A percentile compares a stretch with the other conserved stretches of the same genome.
Evolutionary conservation across 2,113 vertebrate genomes (phyloP).

Genomic region (Zosterops lateralis): DNA sequence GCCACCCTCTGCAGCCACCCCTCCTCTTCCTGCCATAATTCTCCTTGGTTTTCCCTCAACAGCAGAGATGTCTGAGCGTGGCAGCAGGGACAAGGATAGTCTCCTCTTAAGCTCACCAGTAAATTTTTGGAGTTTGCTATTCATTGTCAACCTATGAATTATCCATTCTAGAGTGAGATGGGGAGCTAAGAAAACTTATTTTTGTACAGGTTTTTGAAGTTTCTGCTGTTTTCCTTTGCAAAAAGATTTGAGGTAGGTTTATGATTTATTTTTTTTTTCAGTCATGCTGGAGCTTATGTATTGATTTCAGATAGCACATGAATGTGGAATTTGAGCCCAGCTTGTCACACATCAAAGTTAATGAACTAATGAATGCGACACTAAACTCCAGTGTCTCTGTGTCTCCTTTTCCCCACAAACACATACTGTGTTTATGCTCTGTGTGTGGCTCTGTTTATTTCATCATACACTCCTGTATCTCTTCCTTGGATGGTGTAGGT

Average conservation of each 20-base stretch:
- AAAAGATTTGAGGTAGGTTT: neutral
- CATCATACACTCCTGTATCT: neutral
- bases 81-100: neutral
- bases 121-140: neutral
- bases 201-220: neutral
- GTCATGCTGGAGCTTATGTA: neutral
- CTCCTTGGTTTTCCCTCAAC: neutral
- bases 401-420: neutral
- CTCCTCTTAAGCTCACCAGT: neutral
- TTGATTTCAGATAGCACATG: neutral
- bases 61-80: neutral
- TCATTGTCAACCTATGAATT: neutral
- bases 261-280: neutral
- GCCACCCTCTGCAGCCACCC: neutral
- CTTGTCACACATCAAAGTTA: neutral
- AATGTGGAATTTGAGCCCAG: neutral
- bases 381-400: neutral
- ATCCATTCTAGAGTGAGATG: neutral
- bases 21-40: neutral
- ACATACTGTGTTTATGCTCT: fast-evolving
- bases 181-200: neutral
- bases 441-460: neutral
- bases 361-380: neutral
- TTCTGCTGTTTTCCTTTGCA: neutral
- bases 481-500: neutral